A percentile compares a stretch with the other conserved stretches of the same genome.
Evolutionary conservation across 1,140 invertebrate genomes (phyloP).

Genomic region (roundworm (Caenorhabditis elegans)): DNA sequence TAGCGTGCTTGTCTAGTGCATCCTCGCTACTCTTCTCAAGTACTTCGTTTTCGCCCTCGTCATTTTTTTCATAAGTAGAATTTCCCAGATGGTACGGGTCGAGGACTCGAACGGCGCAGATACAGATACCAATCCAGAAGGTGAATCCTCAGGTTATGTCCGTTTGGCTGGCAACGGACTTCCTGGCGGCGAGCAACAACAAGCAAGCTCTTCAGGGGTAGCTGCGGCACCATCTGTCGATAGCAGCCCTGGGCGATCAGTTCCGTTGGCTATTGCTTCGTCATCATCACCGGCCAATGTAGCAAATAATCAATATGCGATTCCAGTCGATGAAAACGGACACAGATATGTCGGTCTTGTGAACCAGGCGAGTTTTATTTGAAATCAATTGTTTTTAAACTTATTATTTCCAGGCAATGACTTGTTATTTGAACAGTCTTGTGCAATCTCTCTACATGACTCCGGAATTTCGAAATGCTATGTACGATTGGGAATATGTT

Average conservation of each 20-base stretch:
- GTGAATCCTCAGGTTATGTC: background rate
- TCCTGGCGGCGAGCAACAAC: background rate
- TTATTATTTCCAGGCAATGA: constrained; percentile 75
- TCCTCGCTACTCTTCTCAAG: background rate
- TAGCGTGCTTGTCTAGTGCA: constrained; percentile 1
- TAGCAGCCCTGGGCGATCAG: background rate
- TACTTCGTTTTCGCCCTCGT: background rate
- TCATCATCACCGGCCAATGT: background rate
- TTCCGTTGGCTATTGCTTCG: background rate
- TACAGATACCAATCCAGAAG: background rate
- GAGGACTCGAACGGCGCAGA: background rate
- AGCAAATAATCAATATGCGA: background rate
- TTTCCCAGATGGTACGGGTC: constrained; percentile 5
- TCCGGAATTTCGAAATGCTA: constrained; percentile 87
- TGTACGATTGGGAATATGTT: constrained; percentile 73
- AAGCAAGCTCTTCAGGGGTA: background rate
- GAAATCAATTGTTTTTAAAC: too few species aligned
- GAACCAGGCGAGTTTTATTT: constrained; percentile 72
- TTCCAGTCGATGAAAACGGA: constrained; percentile 55
- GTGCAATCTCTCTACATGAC: constrained; percentile 88
- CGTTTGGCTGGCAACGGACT: background rate
- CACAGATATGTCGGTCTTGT: constrained; percentile 79
- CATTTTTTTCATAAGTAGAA: background rate
- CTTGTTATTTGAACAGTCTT: constrained; percentile 87
- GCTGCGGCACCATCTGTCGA: background rate